Conservation (phyloP, 1,140 invertebrate species). For the Tachypleus tridentatus region DNA sequence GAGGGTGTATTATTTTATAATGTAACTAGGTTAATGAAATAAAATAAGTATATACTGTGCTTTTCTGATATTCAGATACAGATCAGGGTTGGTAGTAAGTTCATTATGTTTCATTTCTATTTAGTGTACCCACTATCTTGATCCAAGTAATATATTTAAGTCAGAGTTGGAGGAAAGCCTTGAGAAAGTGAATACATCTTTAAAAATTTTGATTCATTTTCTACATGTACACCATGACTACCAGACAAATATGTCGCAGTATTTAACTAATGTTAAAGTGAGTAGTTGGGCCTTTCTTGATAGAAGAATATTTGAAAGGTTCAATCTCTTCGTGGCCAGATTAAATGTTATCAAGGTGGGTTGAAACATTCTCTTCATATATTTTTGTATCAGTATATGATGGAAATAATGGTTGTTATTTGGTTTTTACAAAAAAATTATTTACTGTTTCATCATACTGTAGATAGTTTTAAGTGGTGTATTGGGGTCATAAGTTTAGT, state of each 20-base stretch:
- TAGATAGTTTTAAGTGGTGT: too few species aligned
- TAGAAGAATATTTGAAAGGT: slow-evolving; percentile 69
- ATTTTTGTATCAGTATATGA: neutral
- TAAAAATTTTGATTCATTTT: slow-evolving; percentile 50
- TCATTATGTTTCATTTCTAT: slow-evolving; percentile 71
- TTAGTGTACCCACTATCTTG: slow-evolving; percentile 55
- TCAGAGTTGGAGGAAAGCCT: slow-evolving; percentile 72
- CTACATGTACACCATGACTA: slow-evolving; percentile 41
- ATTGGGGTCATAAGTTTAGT: too few species aligned
- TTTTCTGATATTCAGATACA: slow-evolving; percentile 8
- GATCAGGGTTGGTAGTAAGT: slow-evolving; percentile 43
- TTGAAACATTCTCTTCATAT: slow-evolving; percentile 1
- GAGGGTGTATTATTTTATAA: neutral
- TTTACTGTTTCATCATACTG: too few species aligned
- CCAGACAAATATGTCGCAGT: slow-evolving; percentile 51
- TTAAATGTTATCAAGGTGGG: slow-evolving; percentile 62
- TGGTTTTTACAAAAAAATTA: too few species aligned
- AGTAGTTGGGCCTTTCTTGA: slow-evolving; percentile 79
- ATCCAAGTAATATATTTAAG: slow-evolving; percentile 47
- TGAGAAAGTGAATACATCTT: slow-evolving; percentile 57
- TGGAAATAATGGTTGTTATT: too few species aligned
- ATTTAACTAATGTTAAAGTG: slow-evolving; percentile 48
- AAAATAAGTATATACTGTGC: slow-evolving; percentile 10
- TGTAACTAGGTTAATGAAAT: slow-evolving; percentile 3
- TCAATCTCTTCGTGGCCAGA: slow-evolving; percentile 69